Conservation (phyloP, 1,140 invertebrate species). For the Hylaeus anthracinus region DNA sequence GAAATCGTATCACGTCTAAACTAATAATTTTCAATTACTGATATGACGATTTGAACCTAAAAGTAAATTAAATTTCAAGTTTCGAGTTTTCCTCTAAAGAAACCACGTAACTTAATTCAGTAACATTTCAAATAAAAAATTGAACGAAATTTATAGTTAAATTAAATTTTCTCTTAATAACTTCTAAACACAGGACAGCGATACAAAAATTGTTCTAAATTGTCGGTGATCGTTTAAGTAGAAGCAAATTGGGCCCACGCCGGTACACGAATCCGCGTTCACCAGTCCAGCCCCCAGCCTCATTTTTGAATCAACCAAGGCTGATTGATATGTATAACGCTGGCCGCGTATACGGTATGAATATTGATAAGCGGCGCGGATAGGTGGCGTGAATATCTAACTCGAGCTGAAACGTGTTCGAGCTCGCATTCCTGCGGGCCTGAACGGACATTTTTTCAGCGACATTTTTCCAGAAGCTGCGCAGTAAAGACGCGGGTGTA, state of each 20-base stretch:
- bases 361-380: slow-evolving; percentile 58
- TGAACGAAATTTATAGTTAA: no score
- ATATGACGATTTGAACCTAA: no score
- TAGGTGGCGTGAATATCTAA: slow-evolving; percentile 49
- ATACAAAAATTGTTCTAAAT: slow-evolving; percentile 26
- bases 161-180: no score
- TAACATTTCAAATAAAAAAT: no score
- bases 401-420: slow-evolving; percentile 21
- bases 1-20: no score
- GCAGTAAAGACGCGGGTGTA: background rate
- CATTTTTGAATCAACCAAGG: slow-evolving; percentile 45
- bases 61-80: no score
- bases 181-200: background rate
- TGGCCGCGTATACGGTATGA: slow-evolving; percentile 44
- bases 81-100: no score
- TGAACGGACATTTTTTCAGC: slow-evolving; percentile 5
- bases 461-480: background rate
- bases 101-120: no score
- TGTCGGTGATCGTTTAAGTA: slow-evolving; percentile 4
- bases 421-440: slow-evolving; percentile 18
- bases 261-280: background rate
- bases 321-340: slow-evolving; percentile 51
- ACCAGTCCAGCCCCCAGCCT: slow-evolving; percentile 33
- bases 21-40: no score
- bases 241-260: slow-evolving; percentile 23